Conservation (phyloP, 2,113 vertebrate genomes). For the Nipponia nippon region DNA sequence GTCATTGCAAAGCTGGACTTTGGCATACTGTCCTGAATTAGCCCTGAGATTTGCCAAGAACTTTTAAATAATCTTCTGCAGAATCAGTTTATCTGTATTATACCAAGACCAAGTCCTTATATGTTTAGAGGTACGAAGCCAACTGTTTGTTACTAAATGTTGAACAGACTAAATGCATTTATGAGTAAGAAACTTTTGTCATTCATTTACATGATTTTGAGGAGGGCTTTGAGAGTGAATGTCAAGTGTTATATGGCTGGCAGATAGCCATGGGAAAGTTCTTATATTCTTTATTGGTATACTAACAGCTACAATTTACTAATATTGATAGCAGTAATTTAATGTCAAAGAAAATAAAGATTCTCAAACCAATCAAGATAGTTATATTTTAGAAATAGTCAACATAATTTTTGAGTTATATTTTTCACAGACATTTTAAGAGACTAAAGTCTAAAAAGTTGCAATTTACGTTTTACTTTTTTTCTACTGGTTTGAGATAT, state of each 20-base stretch:
- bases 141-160: not conserved
- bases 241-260: not conserved
- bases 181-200: not conserved
- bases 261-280: not conserved
- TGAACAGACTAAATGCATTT: not conserved
- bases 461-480: not conserved
- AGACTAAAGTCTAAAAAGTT: not conserved
- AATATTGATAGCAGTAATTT: not conserved
- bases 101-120: not conserved
- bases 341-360: not conserved
- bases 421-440: not conserved
- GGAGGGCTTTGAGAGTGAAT: not conserved
- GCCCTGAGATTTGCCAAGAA: not conserved
- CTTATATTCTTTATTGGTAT: not conserved
- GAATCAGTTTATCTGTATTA: not conserved
- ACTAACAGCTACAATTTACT: not conserved
- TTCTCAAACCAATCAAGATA: not conserved
- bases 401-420: not conserved
- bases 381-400: not conserved
- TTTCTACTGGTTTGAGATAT: not conserved
- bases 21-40: not conserved
- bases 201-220: not conserved
- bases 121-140: not conserved
- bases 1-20: conserved; percentile 4
- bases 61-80: not conserved